Percentiles rank a stretch among this genome's conserved stretches.
phyloP scores from a whole-genome alignment of 2,888 invertebrate species.

The Nowickia ferox region DNA sequence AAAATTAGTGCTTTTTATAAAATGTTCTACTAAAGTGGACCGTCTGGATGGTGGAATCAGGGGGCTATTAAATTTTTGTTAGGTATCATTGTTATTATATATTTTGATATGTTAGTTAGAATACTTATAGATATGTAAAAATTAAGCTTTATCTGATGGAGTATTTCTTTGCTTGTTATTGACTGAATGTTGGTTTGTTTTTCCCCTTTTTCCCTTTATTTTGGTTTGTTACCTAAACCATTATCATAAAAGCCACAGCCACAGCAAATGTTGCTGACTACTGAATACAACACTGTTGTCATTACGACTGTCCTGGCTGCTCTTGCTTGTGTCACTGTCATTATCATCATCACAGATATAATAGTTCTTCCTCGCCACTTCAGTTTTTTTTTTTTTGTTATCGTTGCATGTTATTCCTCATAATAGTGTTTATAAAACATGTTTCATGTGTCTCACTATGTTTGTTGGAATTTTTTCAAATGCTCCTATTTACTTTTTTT shows the following conservation, averaged over 20 bases:
- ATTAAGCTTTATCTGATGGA: background rate
- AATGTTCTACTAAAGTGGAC: no score
- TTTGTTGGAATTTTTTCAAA: constrained; percentile 5
- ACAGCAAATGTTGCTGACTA: constrained; percentile 32
- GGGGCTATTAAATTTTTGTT: no score
- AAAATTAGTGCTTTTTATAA: no score
- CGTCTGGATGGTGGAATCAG: no score
- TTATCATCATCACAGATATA: constrained; percentile 38
- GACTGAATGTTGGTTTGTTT: background rate
- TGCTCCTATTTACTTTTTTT: constrained; percentile 21
- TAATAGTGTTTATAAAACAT: constrained; percentile 46
- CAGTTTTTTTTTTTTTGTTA: background rate
- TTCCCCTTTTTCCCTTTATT: background rate
- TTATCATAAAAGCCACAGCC: constrained; percentile 34
- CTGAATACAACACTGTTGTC: constrained; percentile 18
- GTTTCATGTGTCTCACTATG: constrained; percentile 19
- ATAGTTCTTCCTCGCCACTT: background rate
- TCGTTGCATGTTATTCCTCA: constrained; percentile 19
- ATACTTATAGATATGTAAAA: background rate
- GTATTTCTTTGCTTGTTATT: background rate
- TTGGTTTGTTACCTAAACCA: background rate
- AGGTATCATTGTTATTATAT: no score
- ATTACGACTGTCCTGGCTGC: constrained; percentile 16
- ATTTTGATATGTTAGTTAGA: background rate
- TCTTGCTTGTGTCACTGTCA: constrained; percentile 38